Base-by-base conservation (phyloP, 2,888 invertebrate species). In the Quadroppia sp. region DNA sequence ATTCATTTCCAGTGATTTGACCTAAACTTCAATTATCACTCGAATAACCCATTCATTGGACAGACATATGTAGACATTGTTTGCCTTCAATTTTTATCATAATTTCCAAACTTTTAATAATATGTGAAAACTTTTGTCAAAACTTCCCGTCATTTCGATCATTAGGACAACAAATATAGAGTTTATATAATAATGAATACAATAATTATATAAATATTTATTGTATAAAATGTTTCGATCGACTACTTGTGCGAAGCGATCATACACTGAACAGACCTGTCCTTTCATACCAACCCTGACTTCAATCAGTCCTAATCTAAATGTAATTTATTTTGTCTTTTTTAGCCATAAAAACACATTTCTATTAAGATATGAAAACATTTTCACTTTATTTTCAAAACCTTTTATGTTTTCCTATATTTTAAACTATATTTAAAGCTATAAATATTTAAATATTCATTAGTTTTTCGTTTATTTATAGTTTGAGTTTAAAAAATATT, bases 1-100 rank as follows among this genome's bases (percentile, higher is more conserved):
- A 20, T 50, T 20, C 20, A 20, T 20, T 2, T 7, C 7, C 9
- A 53, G 53, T 53, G 53, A 53, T 53, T 50, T 53, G 45, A 45
- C 23, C 2, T 23, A 23, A 53, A 23, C 59, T 15, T 59, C 30
- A 32, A 64, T 36, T 13, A 32, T 36, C 64, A 64, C n/a, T n/a
- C n/a, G n/a, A n/a, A n/a, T n/a, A n/a, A n/a, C 36, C 36, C 6
- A 64, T 20, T 64, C 64, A 64, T 36, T 64, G 32, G 20, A 20
- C 50, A 36, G 20, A 36, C n/a, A n/a, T n/a, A n/a, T n/a, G n/a
- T n/a, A n/a, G n/a, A n/a, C 30, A 64, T 64, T 64, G 64, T 64
- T 64, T 64, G 64, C 64, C 64, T 64, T 64, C 36, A 36, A 64
- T 64, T 30, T 4, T 30, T 15, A 59, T 59, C 11, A 32, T 59